Evolutionary conservation across 1,140 invertebrate species (phyloP).

Genomic region (Metaphire vulgaris): DNA sequence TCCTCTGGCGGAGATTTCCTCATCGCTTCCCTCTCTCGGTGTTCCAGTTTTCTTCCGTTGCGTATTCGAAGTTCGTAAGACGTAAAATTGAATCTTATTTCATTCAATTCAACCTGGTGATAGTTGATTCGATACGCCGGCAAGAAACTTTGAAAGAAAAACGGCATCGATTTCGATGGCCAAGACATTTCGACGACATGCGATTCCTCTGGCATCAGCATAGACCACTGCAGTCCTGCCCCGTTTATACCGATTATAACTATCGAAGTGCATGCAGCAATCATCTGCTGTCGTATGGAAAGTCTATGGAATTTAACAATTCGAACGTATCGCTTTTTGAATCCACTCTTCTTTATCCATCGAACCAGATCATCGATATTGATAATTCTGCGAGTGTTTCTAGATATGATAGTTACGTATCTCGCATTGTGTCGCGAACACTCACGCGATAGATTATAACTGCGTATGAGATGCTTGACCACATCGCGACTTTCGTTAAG

Average conservation of each 20-base stretch:
- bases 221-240: conserved; percentile 22
- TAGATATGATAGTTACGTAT: not conserved
- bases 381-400: not conserved
- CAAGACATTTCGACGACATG: conserved; percentile 20
- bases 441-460: not conserved
- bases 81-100: not conserved
- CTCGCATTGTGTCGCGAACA: not conserved
- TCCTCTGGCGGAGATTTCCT: not conserved
- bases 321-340: not conserved
- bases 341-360: not conserved
- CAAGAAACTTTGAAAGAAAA: not conserved
- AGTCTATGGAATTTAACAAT: not conserved
- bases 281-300: conserved; percentile 1
- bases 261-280: not conserved
- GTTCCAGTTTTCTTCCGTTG: not conserved
- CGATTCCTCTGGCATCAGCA: conserved; percentile 10
- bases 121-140: not conserved
- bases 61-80: not conserved
- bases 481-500: not conserved
- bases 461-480: not conserved
- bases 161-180: not conserved
- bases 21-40: not conserved
- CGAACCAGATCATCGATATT: not conserved
- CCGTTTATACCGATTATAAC: conserved; percentile 20
- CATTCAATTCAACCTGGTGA: not conserved